A percentile compares a stretch with the other conserved stretches of the same genome.
Conservation (phyloP, 1,140 invertebrate species). For the Zaprionus ghesquierei region DNA sequence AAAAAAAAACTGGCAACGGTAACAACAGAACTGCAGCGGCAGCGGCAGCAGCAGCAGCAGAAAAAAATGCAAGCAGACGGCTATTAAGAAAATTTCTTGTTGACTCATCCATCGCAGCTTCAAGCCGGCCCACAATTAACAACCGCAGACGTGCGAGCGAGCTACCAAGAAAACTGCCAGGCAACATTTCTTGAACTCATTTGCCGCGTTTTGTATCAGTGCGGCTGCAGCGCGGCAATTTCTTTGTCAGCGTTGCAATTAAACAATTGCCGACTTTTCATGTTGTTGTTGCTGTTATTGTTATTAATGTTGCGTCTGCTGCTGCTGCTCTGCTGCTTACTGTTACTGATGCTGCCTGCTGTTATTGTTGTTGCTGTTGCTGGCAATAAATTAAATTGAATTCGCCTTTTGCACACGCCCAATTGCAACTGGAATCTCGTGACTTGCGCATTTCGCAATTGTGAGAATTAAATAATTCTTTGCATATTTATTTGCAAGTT, state of each 20-base stretch:
- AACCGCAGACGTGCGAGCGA: conserved; percentile 37
- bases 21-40: conserved; percentile 43
- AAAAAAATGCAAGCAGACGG: conserved; percentile 45
- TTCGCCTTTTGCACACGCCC: conserved; percentile 59
- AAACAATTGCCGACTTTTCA: conserved; percentile 63
- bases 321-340: conserved; percentile 20
- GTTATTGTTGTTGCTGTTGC: conserved; percentile 40
- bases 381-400: conserved; percentile 71
- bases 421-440: conserved; percentile 65
- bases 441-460: conserved; percentile 67
- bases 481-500: conserved; percentile 75
- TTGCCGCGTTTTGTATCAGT: conserved; percentile 66
- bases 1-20: conserved; percentile 74
- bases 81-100: conserved; percentile 80
- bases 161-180: conserved; percentile 61
- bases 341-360: conserved; percentile 24
- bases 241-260: conserved; percentile 75
- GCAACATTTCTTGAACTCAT: conserved; percentile 71
- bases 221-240: conserved; percentile 60
- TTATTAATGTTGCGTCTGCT: conserved; percentile 30
- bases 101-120: conserved; percentile 65
- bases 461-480: conserved; percentile 80
- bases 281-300: conserved; percentile 22
- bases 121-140: conserved; percentile 71
- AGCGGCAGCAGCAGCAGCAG: neutral